Conservation (phyloP, 2,113 vertebrate genomes). For the Suncus etruscus region DNA sequence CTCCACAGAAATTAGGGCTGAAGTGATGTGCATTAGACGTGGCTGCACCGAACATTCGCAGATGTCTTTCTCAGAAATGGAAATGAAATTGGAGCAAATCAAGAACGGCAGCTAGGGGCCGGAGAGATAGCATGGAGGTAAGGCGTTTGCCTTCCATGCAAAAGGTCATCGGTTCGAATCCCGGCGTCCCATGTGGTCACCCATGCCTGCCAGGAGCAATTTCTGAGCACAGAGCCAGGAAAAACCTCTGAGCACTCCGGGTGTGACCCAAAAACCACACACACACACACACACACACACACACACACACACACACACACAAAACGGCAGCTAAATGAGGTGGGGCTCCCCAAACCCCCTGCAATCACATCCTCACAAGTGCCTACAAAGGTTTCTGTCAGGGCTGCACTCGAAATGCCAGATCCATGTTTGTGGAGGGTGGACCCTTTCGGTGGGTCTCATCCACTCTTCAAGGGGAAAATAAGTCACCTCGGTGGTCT, state of each 20-base stretch:
- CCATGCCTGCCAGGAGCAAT: no score
- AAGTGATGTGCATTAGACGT: slow-evolving; percentile 73
- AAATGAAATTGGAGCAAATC: slow-evolving; percentile 79
- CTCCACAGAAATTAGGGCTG: slow-evolving; percentile 57
- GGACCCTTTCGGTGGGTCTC: not conserved
- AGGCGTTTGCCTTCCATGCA: no score
- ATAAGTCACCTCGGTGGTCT: not conserved
- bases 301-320: no score
- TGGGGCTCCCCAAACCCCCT: not conserved
- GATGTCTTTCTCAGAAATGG: slow-evolving; percentile 77
- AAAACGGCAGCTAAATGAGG: slow-evolving; percentile 57
- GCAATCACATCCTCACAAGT: not conserved
- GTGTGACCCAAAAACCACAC: no score
- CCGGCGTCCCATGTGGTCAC: no score
- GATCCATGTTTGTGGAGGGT: not conserved
- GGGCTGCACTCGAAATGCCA: not conserved
- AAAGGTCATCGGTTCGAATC: no score
- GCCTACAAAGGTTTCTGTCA: not conserved
- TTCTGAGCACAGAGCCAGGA: no score
- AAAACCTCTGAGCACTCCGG: no score
- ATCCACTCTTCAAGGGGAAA: not conserved
- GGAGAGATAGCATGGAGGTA: no score
- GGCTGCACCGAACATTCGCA: slow-evolving; percentile 72
- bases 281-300: no score
- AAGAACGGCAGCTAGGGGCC: slow-evolving; percentile 67